These are phyloP conservation scores for Acanthosoma haemorrhoidale DNA, from an alignment of 2,888 invertebrate species.

Conservation along the genomic window DNA sequence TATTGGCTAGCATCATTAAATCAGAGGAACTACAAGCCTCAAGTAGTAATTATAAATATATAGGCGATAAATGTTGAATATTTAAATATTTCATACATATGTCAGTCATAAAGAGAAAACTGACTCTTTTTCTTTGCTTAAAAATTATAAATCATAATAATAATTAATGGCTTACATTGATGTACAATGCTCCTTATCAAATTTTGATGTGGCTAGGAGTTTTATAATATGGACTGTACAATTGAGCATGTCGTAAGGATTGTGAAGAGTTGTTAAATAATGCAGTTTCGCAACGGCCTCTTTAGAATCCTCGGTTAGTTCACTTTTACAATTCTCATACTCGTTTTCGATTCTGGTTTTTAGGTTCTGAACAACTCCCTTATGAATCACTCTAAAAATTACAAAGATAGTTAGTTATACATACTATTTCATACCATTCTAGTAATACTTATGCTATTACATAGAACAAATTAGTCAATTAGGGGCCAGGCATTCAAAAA, in stretches of 20 bases:
- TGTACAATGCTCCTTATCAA: constrained; percentile 34
- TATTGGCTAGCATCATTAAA: neutral
- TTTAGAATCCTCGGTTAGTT: neutral
- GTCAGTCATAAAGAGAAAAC: neutral
- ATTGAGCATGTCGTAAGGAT: constrained; percentile 37
- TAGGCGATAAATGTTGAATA: neutral
- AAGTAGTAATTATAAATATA: neutral
- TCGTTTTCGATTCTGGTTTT: neutral
- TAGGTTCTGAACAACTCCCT: neutral
- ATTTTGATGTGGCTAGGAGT: constrained; percentile 34
- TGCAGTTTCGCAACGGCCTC: constrained; percentile 38
- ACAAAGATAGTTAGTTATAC: too few species aligned
- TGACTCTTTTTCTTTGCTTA: neutral
- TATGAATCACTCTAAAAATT: constrained; percentile 12
- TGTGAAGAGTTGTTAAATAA: constrained; percentile 35
- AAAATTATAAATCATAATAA: neutral
- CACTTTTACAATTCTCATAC: neutral
- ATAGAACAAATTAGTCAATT: too few species aligned
- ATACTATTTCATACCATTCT: too few species aligned
- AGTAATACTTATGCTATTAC: too few species aligned
- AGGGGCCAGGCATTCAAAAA: too few species aligned
- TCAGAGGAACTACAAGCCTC: neutral
- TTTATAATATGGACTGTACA: constrained; percentile 35
- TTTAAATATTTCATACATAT: neutral
- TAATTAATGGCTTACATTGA: constrained; percentile 32